Conservation (phyloP, 2,797 vertebrate species). For the Liasis olivaceus region DNA sequence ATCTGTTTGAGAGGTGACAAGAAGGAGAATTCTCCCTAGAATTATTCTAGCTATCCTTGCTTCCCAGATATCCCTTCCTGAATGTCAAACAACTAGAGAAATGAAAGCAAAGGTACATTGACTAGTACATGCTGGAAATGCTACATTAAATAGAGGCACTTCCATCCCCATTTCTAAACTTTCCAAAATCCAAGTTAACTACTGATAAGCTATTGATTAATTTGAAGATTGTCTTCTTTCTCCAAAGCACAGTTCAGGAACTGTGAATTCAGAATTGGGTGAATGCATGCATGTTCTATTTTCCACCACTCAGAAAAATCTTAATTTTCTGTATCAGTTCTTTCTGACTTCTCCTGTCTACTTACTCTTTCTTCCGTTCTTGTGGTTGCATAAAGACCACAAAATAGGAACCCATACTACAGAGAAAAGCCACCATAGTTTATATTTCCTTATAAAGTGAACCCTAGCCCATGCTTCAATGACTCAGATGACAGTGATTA, state of each 20-base stretch:
- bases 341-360: constrained; percentile 3
- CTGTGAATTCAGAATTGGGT: background rate
- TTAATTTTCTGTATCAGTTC: background rate
- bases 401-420: background rate
- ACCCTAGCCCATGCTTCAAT: background rate
- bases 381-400: background rate
- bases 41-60: background rate
- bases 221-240: background rate
- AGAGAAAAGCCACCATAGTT: background rate
- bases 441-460: background rate
- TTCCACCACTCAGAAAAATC: background rate
- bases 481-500: accelerated
- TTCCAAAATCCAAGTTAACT: constrained; percentile 1
- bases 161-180: background rate
- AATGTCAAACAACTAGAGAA: background rate
- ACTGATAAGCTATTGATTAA: background rate
- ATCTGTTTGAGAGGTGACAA: background rate
- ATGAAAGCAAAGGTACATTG: background rate
- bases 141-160: background rate
- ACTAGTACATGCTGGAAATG: background rate
- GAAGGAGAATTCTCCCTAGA: background rate
- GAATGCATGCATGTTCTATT: background rate
- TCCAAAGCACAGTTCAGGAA: background rate
- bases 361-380: accelerated
- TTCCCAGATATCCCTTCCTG: background rate